These are phyloP conservation scores for Nezara viridula DNA, from an alignment of 2,888 invertebrate genomes.

Conservation along the genomic window DNA sequence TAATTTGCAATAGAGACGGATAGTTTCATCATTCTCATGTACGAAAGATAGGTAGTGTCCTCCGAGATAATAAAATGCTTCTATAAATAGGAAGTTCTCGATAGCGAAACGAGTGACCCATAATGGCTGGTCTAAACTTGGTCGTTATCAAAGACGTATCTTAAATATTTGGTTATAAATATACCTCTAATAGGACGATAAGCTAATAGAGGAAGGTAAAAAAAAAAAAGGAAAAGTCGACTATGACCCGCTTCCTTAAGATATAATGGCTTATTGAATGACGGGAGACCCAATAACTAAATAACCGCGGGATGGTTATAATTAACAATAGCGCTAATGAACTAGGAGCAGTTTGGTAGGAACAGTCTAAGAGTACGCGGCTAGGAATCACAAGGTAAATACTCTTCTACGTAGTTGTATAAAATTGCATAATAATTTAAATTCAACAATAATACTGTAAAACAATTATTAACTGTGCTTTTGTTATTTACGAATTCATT, in stretches of 20 bases:
- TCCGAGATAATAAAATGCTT: not conserved
- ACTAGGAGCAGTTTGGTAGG: not conserved
- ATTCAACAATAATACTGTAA: too few species aligned
- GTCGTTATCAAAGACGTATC: slow-evolving; percentile 13
- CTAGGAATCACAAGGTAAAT: not conserved
- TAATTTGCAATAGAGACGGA: not conserved
- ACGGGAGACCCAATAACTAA: not conserved
- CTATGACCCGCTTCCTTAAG: not conserved
- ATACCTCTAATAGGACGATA: not conserved
- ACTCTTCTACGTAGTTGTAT: not conserved
- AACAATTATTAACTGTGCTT: too few species aligned
- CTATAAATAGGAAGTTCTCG: not conserved
- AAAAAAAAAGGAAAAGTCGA: slow-evolving; percentile 14
- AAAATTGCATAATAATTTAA: not conserved
- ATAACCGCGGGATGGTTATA: not conserved
- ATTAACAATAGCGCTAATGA: not conserved
- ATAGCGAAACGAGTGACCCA: not conserved
- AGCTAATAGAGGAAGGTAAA: slow-evolving; percentile 4
- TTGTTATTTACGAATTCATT: too few species aligned
- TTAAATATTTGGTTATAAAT: slow-evolving; percentile 17
- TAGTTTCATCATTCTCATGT: not conserved
- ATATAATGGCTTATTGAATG: slow-evolving; percentile 17
- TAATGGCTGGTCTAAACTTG: not conserved
- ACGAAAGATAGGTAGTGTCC: not conserved
- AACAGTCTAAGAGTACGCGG: not conserved